Base-by-base conservation (phyloP, 1,140 invertebrate genomes). In the Musca domestica region DNA sequence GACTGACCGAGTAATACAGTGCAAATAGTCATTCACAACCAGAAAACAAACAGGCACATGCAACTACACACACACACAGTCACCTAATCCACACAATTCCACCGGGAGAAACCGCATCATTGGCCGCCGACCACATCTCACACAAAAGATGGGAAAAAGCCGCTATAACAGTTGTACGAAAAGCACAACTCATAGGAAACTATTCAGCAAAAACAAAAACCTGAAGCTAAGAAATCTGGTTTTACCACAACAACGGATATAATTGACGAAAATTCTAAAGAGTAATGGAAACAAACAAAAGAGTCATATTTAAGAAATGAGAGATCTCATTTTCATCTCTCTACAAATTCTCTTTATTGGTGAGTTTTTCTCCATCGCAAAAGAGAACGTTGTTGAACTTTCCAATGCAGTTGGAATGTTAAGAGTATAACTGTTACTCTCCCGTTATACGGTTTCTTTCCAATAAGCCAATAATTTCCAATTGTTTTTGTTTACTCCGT, bases 1-100 rank as follows among this genome's bases (percentile, higher is more conserved):
- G 77, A 79, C 77, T 79, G 77, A 79, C 77, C 77, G 77, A 79
- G 77, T 79, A 79, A 79, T 79, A 79, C 77, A 79, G 77, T 79
- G 76, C 75, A 78, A 76, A 74, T 41, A 47, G 65, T 30, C 46
- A 27, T n/a, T 30, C 64, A 66, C 17, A 41, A 65, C 48, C 34
- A 30, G n/a, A 19, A 48, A 51, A 51, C 61, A 46, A 34, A n/a
- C 23, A 65, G 19, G 34, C 30, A 34, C n/a, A 61, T 0, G 6
- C 27, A 41, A 2, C 6, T 17, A 51, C 48, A 20, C 48, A 51
- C 17, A 61, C 6, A 54, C 30, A 61, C 56, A 27, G 34, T 27
- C 5, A 12, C 34, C 34, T 41, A 5, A 41, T 41, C 34, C 34
- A 41, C 34, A 9, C 34, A 10, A 41, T 12, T 41, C 34, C 34